Conservation (phyloP, 2,888 invertebrate genomes). For the Pyrrhia umbra region DNA sequence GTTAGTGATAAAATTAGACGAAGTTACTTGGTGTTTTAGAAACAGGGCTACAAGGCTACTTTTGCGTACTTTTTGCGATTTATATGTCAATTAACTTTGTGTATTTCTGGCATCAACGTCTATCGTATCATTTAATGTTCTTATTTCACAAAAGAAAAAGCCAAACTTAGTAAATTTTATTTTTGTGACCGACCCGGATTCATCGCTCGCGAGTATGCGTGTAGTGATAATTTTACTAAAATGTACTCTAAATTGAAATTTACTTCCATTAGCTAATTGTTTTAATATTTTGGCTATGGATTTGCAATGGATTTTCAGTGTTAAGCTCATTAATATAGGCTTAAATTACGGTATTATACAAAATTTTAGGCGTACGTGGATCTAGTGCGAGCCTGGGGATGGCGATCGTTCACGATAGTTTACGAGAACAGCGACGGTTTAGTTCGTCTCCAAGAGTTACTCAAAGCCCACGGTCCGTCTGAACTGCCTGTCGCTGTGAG, state of each 20-base stretch:
- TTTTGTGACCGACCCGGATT: too few relatives aligned
- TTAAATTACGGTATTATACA: conserved; percentile 11
- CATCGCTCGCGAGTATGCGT: too few relatives aligned
- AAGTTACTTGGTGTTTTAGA: too few relatives aligned
- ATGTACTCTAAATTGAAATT: background rate
- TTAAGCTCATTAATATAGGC: background rate
- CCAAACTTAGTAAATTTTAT: too few relatives aligned
- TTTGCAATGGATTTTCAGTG: background rate
- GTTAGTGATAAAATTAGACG: too few relatives aligned
- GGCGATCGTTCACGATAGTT: conserved; percentile 99
- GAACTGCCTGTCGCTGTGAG: conserved; percentile 96
- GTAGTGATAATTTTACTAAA: background rate
- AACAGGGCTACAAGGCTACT: too few relatives aligned
- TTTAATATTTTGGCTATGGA: background rate
- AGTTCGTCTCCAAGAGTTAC: conserved; percentile 95
- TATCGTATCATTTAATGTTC: too few relatives aligned
- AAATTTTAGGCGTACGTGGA: conserved; percentile 95
- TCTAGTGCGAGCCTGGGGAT: conserved; percentile 96
- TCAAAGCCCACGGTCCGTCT: conserved; percentile 96
- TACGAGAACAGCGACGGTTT: conserved; percentile 98
- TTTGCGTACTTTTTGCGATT: too few relatives aligned
- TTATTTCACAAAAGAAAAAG: too few relatives aligned
- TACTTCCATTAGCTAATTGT: background rate
- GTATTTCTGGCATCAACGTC: too few relatives aligned
- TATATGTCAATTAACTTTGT: too few relatives aligned